Evolutionary conservation across 2,113 vertebrate genomes (phyloP).

Genomic region (Ardeotis arabs): DNA sequence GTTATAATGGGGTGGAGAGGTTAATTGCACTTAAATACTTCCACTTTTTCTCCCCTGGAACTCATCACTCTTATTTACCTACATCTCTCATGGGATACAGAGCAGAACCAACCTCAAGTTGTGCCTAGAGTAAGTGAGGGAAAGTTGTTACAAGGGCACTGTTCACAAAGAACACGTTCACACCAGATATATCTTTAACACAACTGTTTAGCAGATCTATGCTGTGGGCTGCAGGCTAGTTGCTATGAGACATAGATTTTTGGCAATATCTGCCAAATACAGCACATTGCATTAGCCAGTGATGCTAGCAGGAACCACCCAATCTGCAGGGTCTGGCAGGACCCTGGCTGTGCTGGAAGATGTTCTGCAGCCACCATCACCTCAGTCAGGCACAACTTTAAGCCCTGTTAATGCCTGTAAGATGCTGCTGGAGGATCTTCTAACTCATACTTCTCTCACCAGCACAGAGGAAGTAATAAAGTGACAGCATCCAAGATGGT

Average conservation of each 20-base stretch:
- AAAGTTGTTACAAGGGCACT: background rate
- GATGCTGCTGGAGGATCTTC: background rate
- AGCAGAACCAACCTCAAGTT: background rate
- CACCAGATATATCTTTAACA: background rate
- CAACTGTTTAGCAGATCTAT: background rate
- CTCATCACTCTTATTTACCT: background rate
- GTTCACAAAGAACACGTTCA: background rate
- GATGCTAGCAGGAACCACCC: background rate
- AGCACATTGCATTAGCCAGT: background rate
- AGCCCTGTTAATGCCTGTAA: background rate
- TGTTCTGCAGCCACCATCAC: background rate
- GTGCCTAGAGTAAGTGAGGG: background rate
- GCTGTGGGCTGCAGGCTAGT: background rate
- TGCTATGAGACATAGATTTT: background rate
- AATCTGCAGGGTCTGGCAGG: background rate
- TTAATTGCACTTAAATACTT: conserved; percentile 9
- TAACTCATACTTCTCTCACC: background rate
- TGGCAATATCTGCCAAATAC: background rate
- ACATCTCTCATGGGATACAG: background rate
- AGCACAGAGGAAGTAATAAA: background rate
- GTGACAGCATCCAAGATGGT: background rate
- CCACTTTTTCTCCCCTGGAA: background rate
- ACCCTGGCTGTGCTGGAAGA: background rate
- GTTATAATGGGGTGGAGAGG: background rate
- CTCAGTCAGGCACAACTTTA: background rate